Base-by-base conservation (phyloP, 2,888 invertebrate species). In the Mesoligia furuncula region DNA sequence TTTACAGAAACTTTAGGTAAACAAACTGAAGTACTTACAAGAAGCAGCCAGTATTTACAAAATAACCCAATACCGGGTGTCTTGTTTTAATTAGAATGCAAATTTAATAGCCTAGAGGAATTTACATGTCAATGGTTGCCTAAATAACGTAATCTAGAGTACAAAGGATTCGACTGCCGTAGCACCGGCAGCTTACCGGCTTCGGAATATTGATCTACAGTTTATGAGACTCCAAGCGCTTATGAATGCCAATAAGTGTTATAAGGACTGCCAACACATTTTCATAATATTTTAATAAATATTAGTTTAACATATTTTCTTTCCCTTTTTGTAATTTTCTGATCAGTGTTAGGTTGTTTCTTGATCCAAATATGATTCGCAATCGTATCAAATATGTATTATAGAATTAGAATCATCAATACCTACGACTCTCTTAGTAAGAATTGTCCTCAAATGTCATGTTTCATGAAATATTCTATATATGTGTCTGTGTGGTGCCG, bases 41-140 rank as follows among this genome's bases (percentile, higher is more conserved):
- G 81, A 66, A 84, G 81, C 80, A 83, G 84, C 74, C 73, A 83
- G 88, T 85, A 90, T 86, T 89, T 90, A 90, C 90, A 90, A 89
- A 89, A 88, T 91, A 89, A 92, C 91, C 91, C 91, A 90, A 90
- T 91, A 92, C 92, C 90, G 91, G 80, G 90, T 92, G 93, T 93
- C 94, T 93, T 90, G 92, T 93, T 95, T 95, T 96, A 96, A 96
- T 96, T 95, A 96, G 96, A 94, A 96, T 96, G 96, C 95, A 96
- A 96, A 96, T 96, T 95, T 96, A 96, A 96, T 96, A 95, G 96
- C 94, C 93, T 91, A 89, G 87, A 93, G 95, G 93, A 93, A 96
- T 96, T 96, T 95, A 95, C 96, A 96, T 96, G 96, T 95, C 96
- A 96, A 96, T 96, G 95, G 95, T 90, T 92, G 89, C 92, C 93